Base-by-base conservation (phyloP, 2,113 vertebrate genomes). In the Brachypodius melanocephalos region DNA sequence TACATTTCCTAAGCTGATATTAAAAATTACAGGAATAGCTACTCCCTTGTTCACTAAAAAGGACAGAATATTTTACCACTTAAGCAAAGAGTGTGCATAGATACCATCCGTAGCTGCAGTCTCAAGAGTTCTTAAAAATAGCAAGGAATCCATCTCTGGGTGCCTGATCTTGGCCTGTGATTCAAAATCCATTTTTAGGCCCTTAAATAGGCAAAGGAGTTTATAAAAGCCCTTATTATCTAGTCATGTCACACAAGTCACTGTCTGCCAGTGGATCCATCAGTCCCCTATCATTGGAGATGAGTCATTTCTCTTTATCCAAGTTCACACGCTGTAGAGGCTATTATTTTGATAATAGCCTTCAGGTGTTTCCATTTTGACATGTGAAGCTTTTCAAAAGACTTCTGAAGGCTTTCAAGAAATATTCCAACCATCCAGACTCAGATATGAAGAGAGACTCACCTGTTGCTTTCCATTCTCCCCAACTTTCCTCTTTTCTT, bases 1-100 rank as follows among this genome's bases (percentile, higher is more conserved):
- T 77, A 88, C 57, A 63, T 86, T 92, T 91, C 62, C 82, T 93
- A 74, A 88, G 49, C 54, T 51, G 38, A 71, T 12, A 88, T 90
- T 86, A 92, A 93, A 94, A 94, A 83, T 66, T 90, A 85, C 32
- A 90, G 95, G 65, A 90, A 83, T 80, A 85, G 40, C 67, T 77
- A 76, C 61, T 78, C 55, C 42, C n/a, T 62, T 66, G 46, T 54
- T 92, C 72, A 84, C 75, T 88, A 51, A 86, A 90, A 63, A 40
- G 51, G 87, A 80, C 72, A 66, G 31, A 93, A 89, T 62, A 58
- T 77, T 86, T 74, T n/a, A 58, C 32, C 43, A 62, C 79, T 63
- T 74, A 76, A 74, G 79, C 63, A 66, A 73, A 90, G 55, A 69
- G 22, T 1, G 3, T 71, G 26, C 46, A 74, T 4, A 82, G 85